Base-by-base conservation (phyloP, 37 sponge, comb jelly and placozoan genomes). In the Petrosia ficiformis region DNA sequence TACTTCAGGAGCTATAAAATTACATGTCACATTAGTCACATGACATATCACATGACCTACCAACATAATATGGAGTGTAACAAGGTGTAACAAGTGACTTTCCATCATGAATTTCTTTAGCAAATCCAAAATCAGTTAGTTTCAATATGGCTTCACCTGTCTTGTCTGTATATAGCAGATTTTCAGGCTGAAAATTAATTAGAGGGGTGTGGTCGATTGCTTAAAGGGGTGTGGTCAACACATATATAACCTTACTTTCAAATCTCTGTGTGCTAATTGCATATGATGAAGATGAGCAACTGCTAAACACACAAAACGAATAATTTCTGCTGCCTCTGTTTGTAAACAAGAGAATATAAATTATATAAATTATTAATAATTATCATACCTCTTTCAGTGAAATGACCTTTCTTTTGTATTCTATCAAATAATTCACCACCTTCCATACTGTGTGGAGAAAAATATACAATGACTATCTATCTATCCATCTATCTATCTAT, bases 121-220 rank as follows among this genome's bases (percentile, higher is more conserved):
- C 98, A 89, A 94, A 97, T 4, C 98, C 98, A 92, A 97, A 97
- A 76, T 97, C 98, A 38, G 98, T 97, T 36, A 97, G 69, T 64
- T 94, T 94, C 39, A 97, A 44, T n/a, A 70, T 44, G 16, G 87
- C 81, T 3, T 71, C 58, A 1, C 39, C 77, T 78, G 63, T 65
- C 5, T 65, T 31, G 57, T 74, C 71, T 21, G 73, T 73, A 67
- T 75, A 94, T 21, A 94, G 71, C 3, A 94, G 84, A 42, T 94
- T 97, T 68, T 97, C 95, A 14, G 98, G 95, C 91, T 94, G 58
- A 28, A 70, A 24, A 61, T n/a, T n/a, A n/a, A n/a, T n/a, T 4
- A n/a, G n/a, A n/a, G n/a, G n/a, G n/a, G n/a, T n/a, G n/a, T n/a
- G n/a, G n/a, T 31, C 19, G 1, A 48, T 48, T 48, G 14, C 54